Evolutionary conservation across 2,797 vertebrate species (phyloP).

Genomic region (Chrosomus eos): DNA sequence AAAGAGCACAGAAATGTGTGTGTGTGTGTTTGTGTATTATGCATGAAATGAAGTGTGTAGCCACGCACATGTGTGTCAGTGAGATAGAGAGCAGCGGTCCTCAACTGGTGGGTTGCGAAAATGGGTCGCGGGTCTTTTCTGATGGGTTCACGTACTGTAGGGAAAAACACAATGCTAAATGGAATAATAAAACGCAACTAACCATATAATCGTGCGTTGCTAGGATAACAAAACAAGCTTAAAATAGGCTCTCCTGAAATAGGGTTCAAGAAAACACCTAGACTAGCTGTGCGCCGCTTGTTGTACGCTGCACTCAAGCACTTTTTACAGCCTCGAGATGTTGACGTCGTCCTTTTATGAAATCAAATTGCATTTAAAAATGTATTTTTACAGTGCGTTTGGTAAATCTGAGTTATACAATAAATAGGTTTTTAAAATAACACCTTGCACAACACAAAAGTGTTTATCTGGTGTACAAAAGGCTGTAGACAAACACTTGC

Average conservation of each 20-base stretch:
- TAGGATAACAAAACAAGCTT: background rate
- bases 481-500: background rate
- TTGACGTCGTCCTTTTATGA: background rate
- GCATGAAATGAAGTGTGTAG: conserved; percentile 8
- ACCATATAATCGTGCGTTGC: conserved; percentile 4
- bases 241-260: background rate
- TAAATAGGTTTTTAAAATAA: background rate
- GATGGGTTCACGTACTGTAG: background rate
- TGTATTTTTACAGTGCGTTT: background rate
- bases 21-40: conserved; percentile 21
- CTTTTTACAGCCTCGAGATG: background rate
- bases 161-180: background rate
- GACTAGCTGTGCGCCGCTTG: background rate
- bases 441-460: too few species aligned
- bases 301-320: background rate
- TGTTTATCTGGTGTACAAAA: background rate
- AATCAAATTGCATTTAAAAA: background rate
- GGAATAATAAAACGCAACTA: background rate
- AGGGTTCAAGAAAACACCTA: conserved; percentile 5
- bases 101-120: background rate
- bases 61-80: background rate
- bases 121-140: background rate
- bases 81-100: conserved; percentile 7
- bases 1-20: conserved; percentile 4
- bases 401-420: too few species aligned